Evolutionary conservation across 2,888 invertebrate genomes (phyloP), one percentile per base, ranked within the genome.

Genomic region (Andrena bucephala): DNA sequence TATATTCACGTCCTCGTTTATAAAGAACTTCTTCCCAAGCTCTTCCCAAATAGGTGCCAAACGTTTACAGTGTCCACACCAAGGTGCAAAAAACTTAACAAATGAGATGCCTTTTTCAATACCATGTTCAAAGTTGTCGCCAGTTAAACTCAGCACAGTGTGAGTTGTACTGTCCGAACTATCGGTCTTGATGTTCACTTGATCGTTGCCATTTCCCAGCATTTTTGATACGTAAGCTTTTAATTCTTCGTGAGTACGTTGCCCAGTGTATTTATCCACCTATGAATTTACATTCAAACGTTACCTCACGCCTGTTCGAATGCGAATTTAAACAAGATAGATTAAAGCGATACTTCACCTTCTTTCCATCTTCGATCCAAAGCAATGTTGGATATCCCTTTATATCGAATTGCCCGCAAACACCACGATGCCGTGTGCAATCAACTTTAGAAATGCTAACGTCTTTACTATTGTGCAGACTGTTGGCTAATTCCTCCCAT

Each of bases 21-120:
- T 95, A 74, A 95, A 94, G 87, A 96, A 96, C 88, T 96, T 96
- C 81, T 96, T 96, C 0, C 97, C 97, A 2, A 98, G 94, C 89
- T 97, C 96, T 86, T 97, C 96, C 98, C 98, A 98, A 1, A 97
- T 96, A 0, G 98, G 97, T 48, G 96, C 97, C 77, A 98, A 93
- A 89, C 97, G 96, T 95, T 98, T 98, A 92, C 98, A 98, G 92
- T 98, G 97, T 0, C 97, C 97, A 91, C 98, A 98, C 98, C 98
- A 98, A 1, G 98, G 98, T 2, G 98, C 98, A 94, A 97, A 98
- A 92, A 97, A 98, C 94, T 98, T 97, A 36, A 98, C 96, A 91
- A 98, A 98, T 0, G 97, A 96, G 42, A 97, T 93, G 71, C 97
- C 97, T 31, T 95, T 96, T 85, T 96, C 95, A 54, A 97, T 95